These are phyloP conservation scores for Sminthurides aquaticus DNA, from an alignment of 2,888 invertebrate species.

Conservation along the genomic window DNA sequence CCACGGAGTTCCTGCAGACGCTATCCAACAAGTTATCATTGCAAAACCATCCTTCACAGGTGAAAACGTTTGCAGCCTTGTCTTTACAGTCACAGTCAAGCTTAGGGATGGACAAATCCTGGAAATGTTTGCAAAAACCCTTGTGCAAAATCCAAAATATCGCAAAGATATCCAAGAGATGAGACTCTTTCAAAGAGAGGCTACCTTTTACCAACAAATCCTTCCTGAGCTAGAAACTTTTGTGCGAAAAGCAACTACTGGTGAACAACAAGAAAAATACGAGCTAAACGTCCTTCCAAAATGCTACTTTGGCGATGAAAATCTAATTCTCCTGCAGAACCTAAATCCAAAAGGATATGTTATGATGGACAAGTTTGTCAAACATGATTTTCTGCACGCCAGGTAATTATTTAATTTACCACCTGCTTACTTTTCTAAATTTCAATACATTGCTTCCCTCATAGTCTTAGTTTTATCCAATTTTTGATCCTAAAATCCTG, in stretches of 20 bases:
- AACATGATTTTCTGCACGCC: conserved; percentile 9
- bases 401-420: too few species aligned
- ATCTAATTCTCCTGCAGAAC: conserved; percentile 14
- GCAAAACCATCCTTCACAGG: conserved; percentile 10
- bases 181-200: conserved; percentile 5
- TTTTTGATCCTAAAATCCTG: too few species aligned
- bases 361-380: conserved; percentile 11
- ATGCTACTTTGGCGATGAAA: conserved; percentile 4
- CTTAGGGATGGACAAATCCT: neutral
- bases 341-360: conserved; percentile 3
- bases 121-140: conserved; percentile 11
- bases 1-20: conserved; percentile 3
- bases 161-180: neutral
- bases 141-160: neutral
- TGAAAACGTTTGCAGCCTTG: conserved; percentile 15
- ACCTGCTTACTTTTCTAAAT: too few species aligned
- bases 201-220: neutral
- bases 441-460: too few species aligned
- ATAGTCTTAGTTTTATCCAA: too few species aligned
- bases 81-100: conserved; percentile 11
- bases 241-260: too few species aligned
- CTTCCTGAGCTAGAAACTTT: neutral
- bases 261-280: too few species aligned
- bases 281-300: conserved; percentile 16
- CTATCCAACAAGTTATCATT: neutral